Evolutionary conservation across 92 coral and sea anemone species (phyloP), one percentile per base, ranked within the genome.

Genomic region (Epizoanthus illoricatus): DNA sequence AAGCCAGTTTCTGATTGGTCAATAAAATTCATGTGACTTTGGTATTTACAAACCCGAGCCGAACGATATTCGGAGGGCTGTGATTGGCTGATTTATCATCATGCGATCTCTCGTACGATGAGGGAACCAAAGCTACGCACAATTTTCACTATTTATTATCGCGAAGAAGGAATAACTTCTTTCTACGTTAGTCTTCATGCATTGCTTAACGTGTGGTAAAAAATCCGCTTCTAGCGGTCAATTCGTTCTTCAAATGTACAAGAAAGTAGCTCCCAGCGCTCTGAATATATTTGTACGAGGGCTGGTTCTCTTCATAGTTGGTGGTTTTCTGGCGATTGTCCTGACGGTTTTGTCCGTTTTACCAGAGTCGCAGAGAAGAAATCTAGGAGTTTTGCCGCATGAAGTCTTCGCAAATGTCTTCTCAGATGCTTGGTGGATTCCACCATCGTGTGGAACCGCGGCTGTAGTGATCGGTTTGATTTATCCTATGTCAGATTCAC

Each of bases 401-500:
- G 98, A 89, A 85, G 87, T 97, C 62, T 72, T 97, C 61, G 89
- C 85, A 23, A 90, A 88, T 79, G 91, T 97, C 16, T 94, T 91
- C 76, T 88, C 98, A 63, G 84, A 95, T 59, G 90, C 88, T 43
- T 97, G 98, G 97, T 97, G 99, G 99, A 94, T 97, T 66, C 93
- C 99, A 63, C 99, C 98, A 4, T 91, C 95, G 1, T 97, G 97
- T 67, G 99, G 99, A 6, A 94, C 98, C 45, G 91, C 92, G 82
- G 97, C 99, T 8, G 94, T 95, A 5, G 86, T 91, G 2, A 88
- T 97, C 75, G 99, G 99, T 64, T 76, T 97, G 49, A 88, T 91
- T 20, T 97, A 96, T 76, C 99, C 99, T 24, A 92, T 97, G 73
- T 80, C 91, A 8, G 99, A 97, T 71, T 88, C 94, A 19, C 89